Conservation (phyloP, 2,888 invertebrate species). For the Cephus nigrinus region DNA sequence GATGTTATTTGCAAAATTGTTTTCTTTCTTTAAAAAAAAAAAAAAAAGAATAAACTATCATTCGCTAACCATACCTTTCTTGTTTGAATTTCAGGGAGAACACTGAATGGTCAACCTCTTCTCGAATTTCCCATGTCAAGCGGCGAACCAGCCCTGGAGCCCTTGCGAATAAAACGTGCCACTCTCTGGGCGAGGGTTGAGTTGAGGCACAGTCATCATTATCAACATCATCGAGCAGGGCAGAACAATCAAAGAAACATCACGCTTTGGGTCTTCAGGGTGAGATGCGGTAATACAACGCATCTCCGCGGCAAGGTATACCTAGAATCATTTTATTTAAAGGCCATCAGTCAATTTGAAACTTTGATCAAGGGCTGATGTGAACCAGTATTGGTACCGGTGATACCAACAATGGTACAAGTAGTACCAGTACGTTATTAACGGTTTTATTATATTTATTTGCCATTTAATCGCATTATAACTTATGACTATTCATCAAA, state of each 20-base stretch:
- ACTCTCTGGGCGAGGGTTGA: slow-evolving; percentile 82
- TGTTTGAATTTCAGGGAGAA: slow-evolving; percentile 73
- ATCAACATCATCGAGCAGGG: slow-evolving; percentile 58
- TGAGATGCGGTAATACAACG: slow-evolving; percentile 73
- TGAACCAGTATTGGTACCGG: too few relatives aligned
- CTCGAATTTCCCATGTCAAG: slow-evolving; percentile 83
- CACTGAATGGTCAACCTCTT: slow-evolving; percentile 85
- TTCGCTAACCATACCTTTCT: too few relatives aligned
- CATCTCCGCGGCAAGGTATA: slow-evolving; percentile 73
- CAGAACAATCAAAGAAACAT: slow-evolving; percentile 66
- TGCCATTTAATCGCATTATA: not conserved
- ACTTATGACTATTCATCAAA: not conserved
- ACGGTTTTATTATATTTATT: not conserved
- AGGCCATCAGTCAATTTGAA: too few relatives aligned
- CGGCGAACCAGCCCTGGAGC: slow-evolving; percentile 69
- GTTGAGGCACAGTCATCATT: slow-evolving; percentile 64
- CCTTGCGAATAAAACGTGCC: slow-evolving; percentile 80
- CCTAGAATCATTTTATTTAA: too few relatives aligned
- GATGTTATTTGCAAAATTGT: too few relatives aligned
- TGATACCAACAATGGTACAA: too few relatives aligned
- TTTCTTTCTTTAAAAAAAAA: too few relatives aligned
- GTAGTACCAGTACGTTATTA: too few relatives aligned
- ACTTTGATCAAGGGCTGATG: too few relatives aligned
- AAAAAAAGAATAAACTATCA: too few relatives aligned
- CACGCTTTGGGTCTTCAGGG: slow-evolving; percentile 80